phyloP scores from a whole-genome alignment of 2,888 invertebrate species.

The Herminia tarsipennalis region DNA sequence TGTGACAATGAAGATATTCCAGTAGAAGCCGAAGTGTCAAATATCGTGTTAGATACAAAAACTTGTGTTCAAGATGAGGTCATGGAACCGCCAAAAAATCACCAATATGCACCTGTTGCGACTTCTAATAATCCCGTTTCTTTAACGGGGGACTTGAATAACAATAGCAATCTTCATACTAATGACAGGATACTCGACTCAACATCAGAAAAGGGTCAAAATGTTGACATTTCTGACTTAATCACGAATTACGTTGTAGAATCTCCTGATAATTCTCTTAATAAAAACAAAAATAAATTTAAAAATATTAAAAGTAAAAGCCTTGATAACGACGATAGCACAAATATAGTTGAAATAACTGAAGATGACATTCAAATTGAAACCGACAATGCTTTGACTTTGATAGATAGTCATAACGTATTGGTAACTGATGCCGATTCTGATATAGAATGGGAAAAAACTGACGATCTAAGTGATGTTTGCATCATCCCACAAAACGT shows the following conservation, averaged over 20 bases:
- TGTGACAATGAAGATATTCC: constrained; percentile 23
- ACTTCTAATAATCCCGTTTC: constrained; percentile 17
- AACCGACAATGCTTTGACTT: constrained; percentile 56
- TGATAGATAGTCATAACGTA: constrained; percentile 79
- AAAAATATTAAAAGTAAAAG: constrained; percentile 77
- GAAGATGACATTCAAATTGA: constrained; percentile 57
- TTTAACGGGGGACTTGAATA: constrained; percentile 57
- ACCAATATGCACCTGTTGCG: constrained; percentile 19
- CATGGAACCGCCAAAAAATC: constrained; percentile 6
- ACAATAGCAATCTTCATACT: constrained; percentile 47
- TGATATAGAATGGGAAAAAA: constrained; percentile 86
- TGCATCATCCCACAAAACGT: constrained; percentile 58
- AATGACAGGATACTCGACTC: constrained; percentile 12
- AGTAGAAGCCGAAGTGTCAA: constrained; percentile 8
- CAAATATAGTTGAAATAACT: constrained; percentile 75
- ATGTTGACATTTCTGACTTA: constrained; percentile 20
- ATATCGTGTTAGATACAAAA: background rate
- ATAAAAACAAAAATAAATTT: constrained; percentile 66
- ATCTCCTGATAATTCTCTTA: constrained; percentile 68
- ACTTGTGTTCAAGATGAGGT: constrained; percentile 20
- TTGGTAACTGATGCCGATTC: constrained; percentile 88
- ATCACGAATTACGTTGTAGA: constrained; percentile 72
- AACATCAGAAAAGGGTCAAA: constrained; percentile 14
- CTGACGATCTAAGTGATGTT: constrained; percentile 67
- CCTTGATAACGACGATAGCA: constrained; percentile 76